These are phyloP conservation scores for Siniperca obscura DNA, from an alignment of 2,797 vertebrate species.

Conservation along the genomic window DNA sequence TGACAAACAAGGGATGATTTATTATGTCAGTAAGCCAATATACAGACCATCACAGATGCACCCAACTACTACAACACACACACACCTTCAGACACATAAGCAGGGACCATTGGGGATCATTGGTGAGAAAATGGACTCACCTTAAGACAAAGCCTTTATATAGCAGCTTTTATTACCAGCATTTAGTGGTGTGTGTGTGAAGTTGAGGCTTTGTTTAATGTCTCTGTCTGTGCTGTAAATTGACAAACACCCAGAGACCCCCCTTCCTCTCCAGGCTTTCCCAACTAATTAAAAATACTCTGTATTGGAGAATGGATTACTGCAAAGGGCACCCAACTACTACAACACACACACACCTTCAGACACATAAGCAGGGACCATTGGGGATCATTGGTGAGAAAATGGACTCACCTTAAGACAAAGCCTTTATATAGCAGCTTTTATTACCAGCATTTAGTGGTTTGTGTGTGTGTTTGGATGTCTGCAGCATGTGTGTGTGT, in stretches of 20 bases:
- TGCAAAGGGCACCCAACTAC: slow-evolving; percentile 56
- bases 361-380: background rate
- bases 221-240: slow-evolving; percentile 66
- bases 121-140: slow-evolving; percentile 13
- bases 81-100: background rate
- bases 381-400: background rate
- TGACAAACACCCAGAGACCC: slow-evolving; percentile 47
- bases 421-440: slow-evolving; percentile 1
- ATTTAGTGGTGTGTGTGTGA: background rate
- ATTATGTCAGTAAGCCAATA: slow-evolving; percentile 53
- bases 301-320: slow-evolving; percentile 70
- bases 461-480: background rate
- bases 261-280: slow-evolving; percentile 33
- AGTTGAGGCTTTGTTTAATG: slow-evolving; percentile 64
- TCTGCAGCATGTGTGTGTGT: background rate
- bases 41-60: slow-evolving; percentile 22
- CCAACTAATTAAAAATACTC: slow-evolving; percentile 72
- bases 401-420: slow-evolving; percentile 7
- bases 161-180: slow-evolving; percentile 4
- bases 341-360: slow-evolving; percentile 19
- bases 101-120: background rate
- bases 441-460: background rate
- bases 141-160: slow-evolving; percentile 6
- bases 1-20: slow-evolving; percentile 55
- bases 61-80: slow-evolving; percentile 17